Base-by-base conservation (phyloP, 2,888 invertebrate species). In the Halictus quadricinctus region DNA sequence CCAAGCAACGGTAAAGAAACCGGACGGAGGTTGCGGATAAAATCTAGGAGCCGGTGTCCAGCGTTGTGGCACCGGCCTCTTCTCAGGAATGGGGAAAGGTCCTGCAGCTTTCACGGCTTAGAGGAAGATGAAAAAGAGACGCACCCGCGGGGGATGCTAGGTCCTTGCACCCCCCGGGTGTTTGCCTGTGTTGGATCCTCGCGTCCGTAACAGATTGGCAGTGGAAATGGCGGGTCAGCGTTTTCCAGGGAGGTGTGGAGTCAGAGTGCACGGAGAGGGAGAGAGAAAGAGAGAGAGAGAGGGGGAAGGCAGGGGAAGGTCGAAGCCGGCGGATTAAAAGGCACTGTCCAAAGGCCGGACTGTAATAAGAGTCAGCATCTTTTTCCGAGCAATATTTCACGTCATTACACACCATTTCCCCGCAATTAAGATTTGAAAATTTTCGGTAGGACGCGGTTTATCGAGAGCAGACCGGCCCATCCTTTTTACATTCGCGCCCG, bases 291-390 rank as follows among this genome's bases (percentile, higher is more conserved):
- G 29, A 25, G 60, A 13, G 60, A 0, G 54, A 0, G 10, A 18
- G 70, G n/a, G 79, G 36, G 60, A 10, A 4, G n/a, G n/a, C 0
- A 5, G 41, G 21, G 7, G 29, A 70, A 21, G 69, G 69, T n/a
- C 76, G 80, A 81, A 82, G 81, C 84, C 88, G 86, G 85, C 86
- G 92, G 92, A 94, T 94, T 94, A 94, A 93, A 92, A 93, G 92
- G 88, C 91, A 91, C 88, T 89, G 88, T 81, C 86, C 87, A 84
- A 46, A 87, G 83, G 81, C 82, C 88, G 87, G 87, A 84, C 85
- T 88, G 91, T 92, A 92, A 93, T 93, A 92, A 92, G 92, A 94
- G 93, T 94, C 94, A 94, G 94, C 94, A 92, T 92, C 91, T 93
- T 94, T 93, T 92, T 92, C 89, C 85, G 80, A 88, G 85, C 88